These are phyloP conservation scores for Hypomecis atomaria DNA, from an alignment of 2,888 invertebrate species.

Conservation along the genomic window DNA sequence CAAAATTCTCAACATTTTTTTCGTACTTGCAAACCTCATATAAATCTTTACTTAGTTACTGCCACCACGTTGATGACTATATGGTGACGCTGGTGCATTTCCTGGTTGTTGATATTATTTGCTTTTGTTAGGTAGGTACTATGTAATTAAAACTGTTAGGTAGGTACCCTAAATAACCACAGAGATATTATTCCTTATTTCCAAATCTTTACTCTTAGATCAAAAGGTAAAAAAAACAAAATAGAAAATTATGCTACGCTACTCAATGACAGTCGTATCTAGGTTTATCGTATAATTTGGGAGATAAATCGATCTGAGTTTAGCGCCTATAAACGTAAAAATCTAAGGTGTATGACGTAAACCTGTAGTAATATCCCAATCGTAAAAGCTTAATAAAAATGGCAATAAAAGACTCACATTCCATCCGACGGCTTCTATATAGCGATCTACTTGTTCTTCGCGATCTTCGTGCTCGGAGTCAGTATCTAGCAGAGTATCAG, in stretches of 20 bases:
- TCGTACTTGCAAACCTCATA: too few relatives aligned
- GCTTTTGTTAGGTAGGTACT: too few relatives aligned
- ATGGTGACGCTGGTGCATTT: too few relatives aligned
- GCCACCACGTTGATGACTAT: too few relatives aligned
- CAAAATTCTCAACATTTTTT: too few relatives aligned
- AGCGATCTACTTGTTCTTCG: slow-evolving; percentile 84
- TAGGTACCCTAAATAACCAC: too few relatives aligned
- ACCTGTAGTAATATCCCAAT: slow-evolving; percentile 31
- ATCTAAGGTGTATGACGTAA: slow-evolving; percentile 37
- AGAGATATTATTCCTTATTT: too few relatives aligned
- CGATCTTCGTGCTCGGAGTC: slow-evolving; percentile 88
- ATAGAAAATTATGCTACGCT: background rate
- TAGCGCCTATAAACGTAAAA: slow-evolving; percentile 34
- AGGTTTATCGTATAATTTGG: slow-evolving; percentile 12
- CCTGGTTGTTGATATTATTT: too few relatives aligned
- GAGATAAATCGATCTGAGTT: slow-evolving; percentile 14
- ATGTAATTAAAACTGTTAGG: too few relatives aligned
- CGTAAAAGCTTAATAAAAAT: slow-evolving; percentile 38
- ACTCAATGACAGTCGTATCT: slow-evolving; percentile 4
- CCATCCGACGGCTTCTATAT: slow-evolving; percentile 87
- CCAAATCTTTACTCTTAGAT: too few relatives aligned
- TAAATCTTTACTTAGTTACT: too few relatives aligned
- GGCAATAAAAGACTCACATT: slow-evolving; percentile 87
- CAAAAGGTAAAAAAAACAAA: background rate
- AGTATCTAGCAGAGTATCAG: slow-evolving; percentile 84